Conservation (phyloP, 1,140 invertebrate species). For the Meloidogyne exigua region DNA sequence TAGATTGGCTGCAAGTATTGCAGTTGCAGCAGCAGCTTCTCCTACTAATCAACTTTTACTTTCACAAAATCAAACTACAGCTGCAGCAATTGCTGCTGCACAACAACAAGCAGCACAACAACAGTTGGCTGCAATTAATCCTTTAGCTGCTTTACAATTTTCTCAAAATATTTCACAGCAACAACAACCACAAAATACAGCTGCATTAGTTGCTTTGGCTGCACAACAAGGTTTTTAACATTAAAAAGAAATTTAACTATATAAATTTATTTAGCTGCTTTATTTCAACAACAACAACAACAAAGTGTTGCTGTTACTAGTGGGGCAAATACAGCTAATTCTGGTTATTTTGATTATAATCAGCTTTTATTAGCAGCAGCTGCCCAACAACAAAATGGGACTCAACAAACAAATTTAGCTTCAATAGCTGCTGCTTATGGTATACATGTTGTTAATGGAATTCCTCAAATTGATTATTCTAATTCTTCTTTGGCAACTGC, state of each 20-base stretch:
- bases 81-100: conserved; percentile 11
- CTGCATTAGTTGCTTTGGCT: conserved; percentile 17
- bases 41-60: conserved; percentile 1
- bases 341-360: conserved; percentile 24
- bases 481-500: conserved; percentile 8
- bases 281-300: conserved; percentile 4
- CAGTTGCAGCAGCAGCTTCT: background rate
- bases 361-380: conserved; percentile 25
- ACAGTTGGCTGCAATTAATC: conserved; percentile 24
- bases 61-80: background rate
- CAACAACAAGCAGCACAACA: conserved; percentile 4
- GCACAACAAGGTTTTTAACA: conserved; percentile 16
- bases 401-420: conserved; percentile 4
- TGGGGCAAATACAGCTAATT: conserved; percentile 17
- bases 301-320: background rate
- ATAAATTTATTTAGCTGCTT: conserved; percentile 13
- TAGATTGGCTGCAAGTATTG: background rate
- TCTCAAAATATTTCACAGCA: conserved; percentile 7
- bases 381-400: background rate
- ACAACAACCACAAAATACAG: conserved; percentile 9
- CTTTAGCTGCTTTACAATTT: conserved; percentile 18
- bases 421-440: conserved; percentile 18
- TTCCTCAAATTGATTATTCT: conserved; percentile 11
- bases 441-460: conserved; percentile 1
- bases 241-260: background rate